Base-by-base conservation (phyloP, 1,140 invertebrate species). In the Atopsyche davidsoni region DNA sequence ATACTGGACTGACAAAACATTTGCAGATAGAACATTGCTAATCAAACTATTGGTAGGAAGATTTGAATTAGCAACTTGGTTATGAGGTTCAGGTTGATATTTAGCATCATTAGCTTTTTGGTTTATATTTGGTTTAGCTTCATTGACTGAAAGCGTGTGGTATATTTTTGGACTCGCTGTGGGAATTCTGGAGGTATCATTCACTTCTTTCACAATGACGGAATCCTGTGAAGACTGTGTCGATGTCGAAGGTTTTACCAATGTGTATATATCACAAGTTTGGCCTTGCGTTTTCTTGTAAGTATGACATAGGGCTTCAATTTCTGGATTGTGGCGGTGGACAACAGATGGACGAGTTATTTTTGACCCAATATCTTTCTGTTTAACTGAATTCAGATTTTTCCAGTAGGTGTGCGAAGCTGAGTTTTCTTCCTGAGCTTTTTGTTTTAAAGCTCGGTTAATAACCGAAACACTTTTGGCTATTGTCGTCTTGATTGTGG, bases 401-500 rank as follows among this genome's bases (percentile, higher is more conserved):
- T n/a, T n/a, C n/a, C n/a, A n/a, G n/a, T n/a, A n/a, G n/a, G n/a
- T n/a, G n/a, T n/a, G n/a, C n/a, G n/a, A n/a, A n/a, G n/a, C n/a
- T 39, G 11, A 39, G 4, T 19, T 10, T 11, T 38, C 24, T 7
- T 50, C 48, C 4, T 24, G 19, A 16, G 19, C 32, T 7, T 35
- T 42, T 24, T 38, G 13, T 40, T 35, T 56, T 11, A 56, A 53
- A 10, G 50, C 45, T 44, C 53, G 28, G 24, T 51, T 57, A 16
- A 57, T 57, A 16, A 57, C 50, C 0, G 50, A 57, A 4, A 57
- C 46, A 45, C 75, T 76, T 58, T 75, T 76, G 22, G 68, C 68
- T 32, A 77, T 76, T 11, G 73, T 69, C 18, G 64, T 68, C 39
- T 76, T 70, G 0, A 77, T 73, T 7, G 68, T 65, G 18, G 67